Conservation (phyloP, 2,113 vertebrate genomes). For the Charadrius vociferus region DNA sequence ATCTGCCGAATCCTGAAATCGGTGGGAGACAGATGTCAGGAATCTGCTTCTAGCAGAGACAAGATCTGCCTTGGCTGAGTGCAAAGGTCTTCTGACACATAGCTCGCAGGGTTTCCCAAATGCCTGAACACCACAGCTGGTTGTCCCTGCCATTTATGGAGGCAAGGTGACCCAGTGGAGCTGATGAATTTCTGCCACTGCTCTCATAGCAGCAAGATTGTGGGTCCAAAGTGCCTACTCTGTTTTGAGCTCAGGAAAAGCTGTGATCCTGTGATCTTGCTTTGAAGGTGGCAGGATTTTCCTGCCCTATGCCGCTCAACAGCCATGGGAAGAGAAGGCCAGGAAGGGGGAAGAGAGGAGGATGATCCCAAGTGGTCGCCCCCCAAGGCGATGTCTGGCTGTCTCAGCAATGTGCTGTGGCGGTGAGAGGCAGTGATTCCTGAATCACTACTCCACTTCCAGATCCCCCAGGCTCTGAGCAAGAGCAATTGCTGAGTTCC, state of each 20-base stretch:
- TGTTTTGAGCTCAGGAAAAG: background rate
- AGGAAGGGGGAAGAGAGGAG: background rate
- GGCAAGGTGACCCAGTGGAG: background rate
- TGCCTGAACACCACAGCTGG: background rate
- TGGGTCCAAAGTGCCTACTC: background rate
- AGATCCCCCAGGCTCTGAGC: background rate
- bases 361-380: background rate
- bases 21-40: background rate
- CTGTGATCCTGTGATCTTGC: background rate
- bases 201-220: background rate
- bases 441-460: background rate
- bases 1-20: background rate
- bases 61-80: background rate
- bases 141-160: background rate
- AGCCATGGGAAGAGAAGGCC: background rate
- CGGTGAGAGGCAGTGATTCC: background rate
- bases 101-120: background rate
- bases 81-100: background rate
- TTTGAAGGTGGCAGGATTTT: background rate
- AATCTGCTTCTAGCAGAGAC: background rate
- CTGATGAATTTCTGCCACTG: background rate
- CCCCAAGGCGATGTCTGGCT: background rate
- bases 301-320: background rate
- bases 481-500: background rate
- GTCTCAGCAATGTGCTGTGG: background rate